Conservation (phyloP, 1,140 invertebrate species). For the Drosophila quadrilineata region DNA sequence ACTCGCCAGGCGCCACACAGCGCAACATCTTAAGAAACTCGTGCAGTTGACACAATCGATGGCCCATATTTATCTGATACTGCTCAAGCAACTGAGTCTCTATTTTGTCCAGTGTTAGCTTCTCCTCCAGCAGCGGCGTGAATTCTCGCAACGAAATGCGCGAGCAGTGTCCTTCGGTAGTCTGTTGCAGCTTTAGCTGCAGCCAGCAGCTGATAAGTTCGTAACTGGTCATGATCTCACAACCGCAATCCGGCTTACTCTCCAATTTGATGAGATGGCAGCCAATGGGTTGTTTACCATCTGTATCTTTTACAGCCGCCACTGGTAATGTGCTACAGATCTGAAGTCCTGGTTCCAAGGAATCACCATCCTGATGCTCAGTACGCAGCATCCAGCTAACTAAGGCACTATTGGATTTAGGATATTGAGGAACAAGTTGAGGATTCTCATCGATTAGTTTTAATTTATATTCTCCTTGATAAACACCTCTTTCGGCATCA, state of each 20-base stretch:
- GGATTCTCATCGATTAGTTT: conserved; percentile 7
- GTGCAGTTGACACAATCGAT: conserved; percentile 45
- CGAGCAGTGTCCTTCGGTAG: conserved; percentile 32
- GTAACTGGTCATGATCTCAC: conserved; percentile 67
- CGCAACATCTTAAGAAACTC: conserved; percentile 60
- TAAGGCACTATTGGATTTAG: conserved; percentile 32
- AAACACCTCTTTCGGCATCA: background rate
- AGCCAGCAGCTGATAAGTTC: conserved; percentile 66
- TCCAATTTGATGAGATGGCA: conserved; percentile 62
- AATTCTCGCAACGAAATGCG: conserved; percentile 50
- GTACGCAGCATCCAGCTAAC: conserved; percentile 39
- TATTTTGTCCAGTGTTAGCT: conserved; percentile 30
- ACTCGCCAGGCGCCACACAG: conserved; percentile 42
- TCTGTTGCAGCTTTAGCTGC: conserved; percentile 50
- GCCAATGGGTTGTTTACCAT: conserved; percentile 23
- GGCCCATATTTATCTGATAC: conserved; percentile 43
- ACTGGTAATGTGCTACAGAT: conserved; percentile 46
- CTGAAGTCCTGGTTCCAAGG: conserved; percentile 1
- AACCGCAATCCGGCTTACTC: conserved; percentile 69
- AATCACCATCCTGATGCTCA: background rate
- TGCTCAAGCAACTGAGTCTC: conserved; percentile 50
- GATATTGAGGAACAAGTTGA: background rate
- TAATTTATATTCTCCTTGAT: conserved; percentile 23
- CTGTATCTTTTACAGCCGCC: conserved; percentile 25
- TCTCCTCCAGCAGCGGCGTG: conserved; percentile 42